Evolutionary conservation across 2,113 vertebrate genomes (phyloP).

Genomic region (Sinocyclocheilus anophthalmus): DNA sequence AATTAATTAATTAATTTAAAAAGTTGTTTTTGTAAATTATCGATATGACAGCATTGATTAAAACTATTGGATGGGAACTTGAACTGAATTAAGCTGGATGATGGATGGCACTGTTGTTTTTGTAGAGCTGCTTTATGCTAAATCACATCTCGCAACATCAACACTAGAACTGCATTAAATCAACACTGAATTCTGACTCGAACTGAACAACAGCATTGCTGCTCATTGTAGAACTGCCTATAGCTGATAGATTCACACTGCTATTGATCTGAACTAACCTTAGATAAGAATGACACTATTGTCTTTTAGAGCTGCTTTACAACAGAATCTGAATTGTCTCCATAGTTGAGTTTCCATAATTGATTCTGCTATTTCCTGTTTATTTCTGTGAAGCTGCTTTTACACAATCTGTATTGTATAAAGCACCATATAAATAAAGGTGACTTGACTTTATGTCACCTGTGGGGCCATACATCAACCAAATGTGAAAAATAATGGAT

Average conservation of each 20-base stretch:
- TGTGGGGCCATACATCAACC: neutral
- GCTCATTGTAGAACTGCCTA: neutral
- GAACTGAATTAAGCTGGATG: neutral
- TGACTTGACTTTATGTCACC: neutral
- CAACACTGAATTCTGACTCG: neutral
- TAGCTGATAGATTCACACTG: neutral
- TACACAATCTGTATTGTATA: too few relatives aligned
- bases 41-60: neutral
- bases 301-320: neutral
- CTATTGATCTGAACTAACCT: neutral
- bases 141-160: neutral
- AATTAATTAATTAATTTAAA: neutral
- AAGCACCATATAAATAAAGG: too few relatives aligned
- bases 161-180: neutral
- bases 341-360: too few relatives aligned
- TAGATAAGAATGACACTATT: neutral
- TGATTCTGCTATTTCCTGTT: too few relatives aligned
- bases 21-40: neutral
- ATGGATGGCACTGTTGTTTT: neutral
- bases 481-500: neutral
- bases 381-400: too few relatives aligned
- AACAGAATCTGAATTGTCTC: too few relatives aligned
- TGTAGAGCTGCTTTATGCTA: neutral
- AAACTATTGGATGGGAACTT: neutral
- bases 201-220: neutral